These are phyloP conservation scores for Kryptolebias marmoratus DNA, from an alignment of 2,113 vertebrate genomes.

Conservation along the genomic window DNA sequence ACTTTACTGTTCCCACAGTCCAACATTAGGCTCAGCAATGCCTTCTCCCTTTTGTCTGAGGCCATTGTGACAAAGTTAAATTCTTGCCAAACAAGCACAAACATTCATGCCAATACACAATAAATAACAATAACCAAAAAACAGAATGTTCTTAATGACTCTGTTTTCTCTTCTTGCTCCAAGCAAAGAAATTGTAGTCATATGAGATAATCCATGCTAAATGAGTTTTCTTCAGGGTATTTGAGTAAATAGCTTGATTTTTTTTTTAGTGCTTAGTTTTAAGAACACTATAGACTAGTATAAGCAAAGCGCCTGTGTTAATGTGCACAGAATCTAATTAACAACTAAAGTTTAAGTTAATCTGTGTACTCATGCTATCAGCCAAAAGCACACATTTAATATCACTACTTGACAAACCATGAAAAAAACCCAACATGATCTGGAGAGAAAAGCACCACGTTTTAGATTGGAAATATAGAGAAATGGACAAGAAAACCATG, in stretches of 20 bases:
- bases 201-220: slow-evolving; percentile 38
- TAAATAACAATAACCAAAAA: slow-evolving; percentile 55
- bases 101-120: slow-evolving; percentile 56
- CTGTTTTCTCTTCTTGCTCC: slow-evolving; percentile 38
- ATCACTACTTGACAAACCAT: not conserved
- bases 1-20: slow-evolving; percentile 71
- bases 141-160: slow-evolving; percentile 30
- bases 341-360: not conserved
- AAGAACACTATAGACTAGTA: slow-evolving; percentile 5
- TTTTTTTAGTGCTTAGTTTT: slow-evolving; percentile 2
- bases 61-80: slow-evolving; percentile 72
- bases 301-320: slow-evolving; percentile 1
- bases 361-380: not conserved
- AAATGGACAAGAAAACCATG: not conserved
- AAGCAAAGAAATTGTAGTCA: slow-evolving; percentile 29
- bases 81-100: slow-evolving; percentile 74
- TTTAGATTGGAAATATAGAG: too few species aligned
- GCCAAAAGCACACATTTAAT: not conserved
- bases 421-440: not conserved
- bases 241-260: slow-evolving; percentile 21
- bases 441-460: not conserved
- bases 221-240: slow-evolving; percentile 41
- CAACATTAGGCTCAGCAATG: slow-evolving; percentile 69
- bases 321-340: slow-evolving; percentile 13
- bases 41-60: slow-evolving; percentile 65